phyloP scores from a whole-genome alignment of 2,113 vertebrate genomes.

The Callithrix jacchus region DNA sequence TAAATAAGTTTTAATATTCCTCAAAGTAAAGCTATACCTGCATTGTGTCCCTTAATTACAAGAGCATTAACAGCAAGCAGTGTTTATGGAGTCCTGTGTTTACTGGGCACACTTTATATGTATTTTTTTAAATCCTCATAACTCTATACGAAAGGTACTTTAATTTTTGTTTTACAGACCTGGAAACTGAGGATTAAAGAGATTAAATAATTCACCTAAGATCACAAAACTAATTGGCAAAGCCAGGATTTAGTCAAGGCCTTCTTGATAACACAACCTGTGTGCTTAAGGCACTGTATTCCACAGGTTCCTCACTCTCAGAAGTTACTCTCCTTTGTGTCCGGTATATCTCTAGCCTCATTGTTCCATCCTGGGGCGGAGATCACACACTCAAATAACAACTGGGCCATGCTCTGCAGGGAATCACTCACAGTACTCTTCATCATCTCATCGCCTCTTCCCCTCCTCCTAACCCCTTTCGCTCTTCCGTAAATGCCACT shows the following conservation, averaged over 20 bases:
- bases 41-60: not conserved
- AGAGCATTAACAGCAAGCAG: not conserved
- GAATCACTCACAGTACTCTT: not conserved
- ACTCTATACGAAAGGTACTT: not conserved
- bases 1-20: not conserved
- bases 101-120: not conserved
- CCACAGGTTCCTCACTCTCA: not conserved
- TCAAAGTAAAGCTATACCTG: not conserved
- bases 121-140: not conserved
- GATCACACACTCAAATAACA: not conserved
- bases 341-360: not conserved
- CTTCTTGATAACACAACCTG: not conserved
- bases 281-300: not conserved
- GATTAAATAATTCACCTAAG: not conserved
- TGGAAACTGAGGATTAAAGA: not conserved
- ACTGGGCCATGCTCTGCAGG: not conserved
- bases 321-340: not conserved
- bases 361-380: not conserved
- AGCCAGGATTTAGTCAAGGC: not conserved
- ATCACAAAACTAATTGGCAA: not conserved
- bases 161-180: not conserved
- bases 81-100: not conserved
- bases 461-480: not conserved
- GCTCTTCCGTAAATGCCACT: not conserved
- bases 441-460: not conserved